phyloP scores from a whole-genome alignment of 1,140 invertebrate species.

The Cotesia vestalis region DNA sequence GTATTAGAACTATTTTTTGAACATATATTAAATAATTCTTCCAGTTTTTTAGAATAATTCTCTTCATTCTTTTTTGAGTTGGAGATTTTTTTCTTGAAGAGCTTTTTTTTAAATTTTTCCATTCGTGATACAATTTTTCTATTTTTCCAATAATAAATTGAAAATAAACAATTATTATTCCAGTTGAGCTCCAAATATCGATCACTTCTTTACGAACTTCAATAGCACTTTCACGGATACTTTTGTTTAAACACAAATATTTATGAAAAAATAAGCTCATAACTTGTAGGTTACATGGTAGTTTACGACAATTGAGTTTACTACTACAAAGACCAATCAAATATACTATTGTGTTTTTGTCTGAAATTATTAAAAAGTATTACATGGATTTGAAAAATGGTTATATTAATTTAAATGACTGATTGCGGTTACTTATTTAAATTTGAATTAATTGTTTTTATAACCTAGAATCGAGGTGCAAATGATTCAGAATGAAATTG shows the following conservation, averaged over 20 bases:
- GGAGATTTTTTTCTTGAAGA: neutral
- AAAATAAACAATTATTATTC: neutral
- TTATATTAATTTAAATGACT: slow-evolving; percentile 12
- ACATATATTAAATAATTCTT: slow-evolving; percentile 22
- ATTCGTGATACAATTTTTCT: neutral
- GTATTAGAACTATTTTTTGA: neutral
- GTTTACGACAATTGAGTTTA: neutral
- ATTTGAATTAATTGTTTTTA: slow-evolving; percentile 16
- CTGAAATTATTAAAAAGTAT: slow-evolving; percentile 1
- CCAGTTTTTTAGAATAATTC: slow-evolving; percentile 18
- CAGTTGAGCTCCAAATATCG: slow-evolving; percentile 1
- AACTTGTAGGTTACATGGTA: slow-evolving; percentile 11
- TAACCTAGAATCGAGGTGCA: neutral
- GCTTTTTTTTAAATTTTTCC: slow-evolving; percentile 7
- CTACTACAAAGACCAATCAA: slow-evolving; percentile 7
- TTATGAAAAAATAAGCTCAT: slow-evolving; percentile 27
- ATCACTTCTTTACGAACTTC: slow-evolving; percentile 10
- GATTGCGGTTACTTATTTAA: slow-evolving; percentile 18
- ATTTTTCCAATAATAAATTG: slow-evolving; percentile 13
- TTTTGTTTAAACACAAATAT: slow-evolving; percentile 9
- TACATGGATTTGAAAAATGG: slow-evolving; percentile 4
- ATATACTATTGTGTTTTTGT: neutral
- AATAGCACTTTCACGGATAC: slow-evolving; percentile 15
- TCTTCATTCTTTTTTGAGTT: slow-evolving; percentile 6
- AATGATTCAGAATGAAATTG: slow-evolving; percentile 12